Evolutionary conservation across 2,797 vertebrate genomes (phyloP).

Genomic region (Rhodeus uyekii): DNA sequence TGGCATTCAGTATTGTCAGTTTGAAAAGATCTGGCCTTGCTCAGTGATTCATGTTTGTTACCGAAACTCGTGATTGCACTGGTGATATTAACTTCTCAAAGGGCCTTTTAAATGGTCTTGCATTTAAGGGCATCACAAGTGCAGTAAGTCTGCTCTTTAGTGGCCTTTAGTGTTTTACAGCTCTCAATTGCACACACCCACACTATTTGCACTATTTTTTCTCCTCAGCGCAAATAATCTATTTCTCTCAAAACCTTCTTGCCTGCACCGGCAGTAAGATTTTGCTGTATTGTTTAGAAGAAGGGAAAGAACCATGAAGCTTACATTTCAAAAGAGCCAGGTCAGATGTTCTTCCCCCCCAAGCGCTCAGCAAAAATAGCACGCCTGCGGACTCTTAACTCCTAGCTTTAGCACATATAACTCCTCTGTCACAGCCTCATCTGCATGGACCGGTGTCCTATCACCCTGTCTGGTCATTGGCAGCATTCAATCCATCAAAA

Average conservation of each 20-base stretch:
- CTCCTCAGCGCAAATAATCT: background rate
- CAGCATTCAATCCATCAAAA: constrained; percentile 18
- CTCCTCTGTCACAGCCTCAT: background rate
- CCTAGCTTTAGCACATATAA: constrained; percentile 27
- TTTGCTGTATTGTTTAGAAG: background rate
- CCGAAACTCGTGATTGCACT: background rate
- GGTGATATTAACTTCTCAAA: constrained; percentile 4
- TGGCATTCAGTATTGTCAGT: background rate
- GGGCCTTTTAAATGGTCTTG: constrained; percentile 17
- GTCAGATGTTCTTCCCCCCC: constrained; percentile 3
- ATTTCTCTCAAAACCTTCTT: background rate
- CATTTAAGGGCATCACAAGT: background rate
- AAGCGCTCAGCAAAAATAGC: constrained; percentile 23
- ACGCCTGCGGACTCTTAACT: constrained; percentile 7
- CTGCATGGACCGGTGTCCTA: background rate
- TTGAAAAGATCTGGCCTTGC: background rate
- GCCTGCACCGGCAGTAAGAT: background rate
- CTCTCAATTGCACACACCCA: constrained; percentile 2
- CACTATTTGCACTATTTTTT: background rate
- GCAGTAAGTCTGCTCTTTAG: constrained; percentile 18
- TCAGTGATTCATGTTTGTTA: constrained; percentile 4
- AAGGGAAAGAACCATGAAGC: background rate
- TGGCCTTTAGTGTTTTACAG: constrained; percentile 15
- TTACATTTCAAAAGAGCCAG: background rate
- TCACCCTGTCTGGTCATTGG: constrained; percentile 19